Evolutionary conservation across 2,113 vertebrate genomes (phyloP).

Genomic region (Abramis brama): DNA sequence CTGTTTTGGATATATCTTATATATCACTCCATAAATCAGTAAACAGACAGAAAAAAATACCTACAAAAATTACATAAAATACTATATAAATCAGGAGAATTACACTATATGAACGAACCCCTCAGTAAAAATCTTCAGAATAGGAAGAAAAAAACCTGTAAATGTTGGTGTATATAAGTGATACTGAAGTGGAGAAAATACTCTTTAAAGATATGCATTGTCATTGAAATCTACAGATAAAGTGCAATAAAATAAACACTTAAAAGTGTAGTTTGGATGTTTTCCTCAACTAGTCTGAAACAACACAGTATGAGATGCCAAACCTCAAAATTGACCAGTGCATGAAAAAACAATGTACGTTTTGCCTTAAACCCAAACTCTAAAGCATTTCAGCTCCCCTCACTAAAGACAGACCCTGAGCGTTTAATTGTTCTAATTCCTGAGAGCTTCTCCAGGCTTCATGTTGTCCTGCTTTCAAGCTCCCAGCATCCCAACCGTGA

Average conservation of each 20-base stretch:
- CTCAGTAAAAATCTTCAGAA: neutral
- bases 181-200: neutral
- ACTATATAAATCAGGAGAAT: neutral
- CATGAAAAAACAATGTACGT: neutral
- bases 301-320: neutral
- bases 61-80: too few species aligned
- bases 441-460: constrained; percentile 5
- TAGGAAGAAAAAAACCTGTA: neutral
- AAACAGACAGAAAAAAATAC: neutral
- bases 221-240: neutral
- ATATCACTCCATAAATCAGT: neutral
- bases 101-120: neutral
- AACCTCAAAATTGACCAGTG: neutral
- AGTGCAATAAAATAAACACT: neutral
- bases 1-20: neutral
- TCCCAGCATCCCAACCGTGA: constrained; percentile 53
- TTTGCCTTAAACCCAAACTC: neutral
- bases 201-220: neutral
- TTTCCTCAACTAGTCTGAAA: neutral
- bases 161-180: neutral
- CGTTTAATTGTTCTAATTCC: neutral
- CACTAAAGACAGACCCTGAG: neutral
- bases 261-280: neutral
- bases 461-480: constrained; percentile 37
- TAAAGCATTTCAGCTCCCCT: neutral